Evolutionary conservation across 1,140 invertebrate species (phyloP).

Genomic region (Leptinotarsa texana): DNA sequence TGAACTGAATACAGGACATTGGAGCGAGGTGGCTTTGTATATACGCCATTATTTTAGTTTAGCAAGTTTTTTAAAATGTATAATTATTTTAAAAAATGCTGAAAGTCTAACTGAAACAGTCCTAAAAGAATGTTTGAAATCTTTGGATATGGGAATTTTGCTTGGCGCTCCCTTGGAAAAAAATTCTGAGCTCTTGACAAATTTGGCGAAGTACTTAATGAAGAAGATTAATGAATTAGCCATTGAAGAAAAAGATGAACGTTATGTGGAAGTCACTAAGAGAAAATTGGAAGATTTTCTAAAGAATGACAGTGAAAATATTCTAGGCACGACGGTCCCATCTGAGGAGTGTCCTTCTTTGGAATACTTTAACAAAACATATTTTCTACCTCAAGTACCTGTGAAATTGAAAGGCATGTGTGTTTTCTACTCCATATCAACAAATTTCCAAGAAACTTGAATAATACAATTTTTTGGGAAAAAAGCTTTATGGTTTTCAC

Average conservation of each 20-base stretch:
- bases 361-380: slow-evolving; percentile 65
- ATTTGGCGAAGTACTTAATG: slow-evolving; percentile 57
- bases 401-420: slow-evolving; percentile 63
- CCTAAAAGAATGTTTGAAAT: slow-evolving; percentile 64
- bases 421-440: background rate
- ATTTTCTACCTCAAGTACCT: slow-evolving; percentile 64
- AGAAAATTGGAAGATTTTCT: slow-evolving; percentile 20
- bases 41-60: slow-evolving; percentile 51
- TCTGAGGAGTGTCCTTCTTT: slow-evolving; percentile 63
- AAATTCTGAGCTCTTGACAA: slow-evolving; percentile 59
- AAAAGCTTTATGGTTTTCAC: too few species aligned
- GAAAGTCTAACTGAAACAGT: slow-evolving; percentile 17
- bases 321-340: slow-evolving; percentile 50
- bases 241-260: background rate
- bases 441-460: background rate
- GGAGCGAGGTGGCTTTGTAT: slow-evolving; percentile 61
- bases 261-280: background rate
- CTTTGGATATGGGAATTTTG: slow-evolving; percentile 80
- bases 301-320: slow-evolving; percentile 36
- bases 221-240: slow-evolving; percentile 31
- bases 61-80: slow-evolving; percentile 54
- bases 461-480: background rate
- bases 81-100: slow-evolving; percentile 39
- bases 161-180: slow-evolving; percentile 72
- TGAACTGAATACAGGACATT: slow-evolving; percentile 53